Evolutionary conservation across 2,113 vertebrate species (phyloP).

Genomic region (Propithecus coquereli): DNA sequence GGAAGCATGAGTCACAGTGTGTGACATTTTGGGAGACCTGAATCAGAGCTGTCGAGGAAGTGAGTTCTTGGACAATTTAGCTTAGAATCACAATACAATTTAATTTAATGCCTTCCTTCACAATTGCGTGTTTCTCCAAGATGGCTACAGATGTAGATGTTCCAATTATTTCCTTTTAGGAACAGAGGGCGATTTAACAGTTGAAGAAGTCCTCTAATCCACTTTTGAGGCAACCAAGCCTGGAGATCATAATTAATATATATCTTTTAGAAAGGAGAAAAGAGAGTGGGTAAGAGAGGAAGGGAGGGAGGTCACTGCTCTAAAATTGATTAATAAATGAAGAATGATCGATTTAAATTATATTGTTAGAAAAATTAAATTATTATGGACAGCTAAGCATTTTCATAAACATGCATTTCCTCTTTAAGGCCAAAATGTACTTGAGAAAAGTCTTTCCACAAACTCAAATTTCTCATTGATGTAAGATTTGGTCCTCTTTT

Average conservation of each 20-base stretch:
- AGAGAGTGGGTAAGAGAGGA: constrained; percentile 9
- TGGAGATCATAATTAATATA: constrained; percentile 40
- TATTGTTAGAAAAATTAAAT: constrained; percentile 33
- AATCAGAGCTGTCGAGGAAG: constrained; percentile 88
- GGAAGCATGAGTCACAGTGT: constrained; percentile 85
- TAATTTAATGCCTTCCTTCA: constrained; percentile 77
- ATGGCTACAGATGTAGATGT: neutral
- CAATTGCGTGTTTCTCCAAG: constrained; percentile 54
- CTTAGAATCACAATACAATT: constrained; percentile 71
- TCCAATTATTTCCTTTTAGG: constrained; percentile 41
- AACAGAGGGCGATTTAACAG: constrained; percentile 43
- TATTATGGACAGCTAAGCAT: constrained; percentile 14
- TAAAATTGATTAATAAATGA: constrained; percentile 38
- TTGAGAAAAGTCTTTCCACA: constrained; percentile 27
- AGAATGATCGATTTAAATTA: constrained; percentile 27
- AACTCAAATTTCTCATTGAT: constrained; percentile 7
- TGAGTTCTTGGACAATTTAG: constrained; percentile 83
- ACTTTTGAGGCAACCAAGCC: constrained; percentile 9
- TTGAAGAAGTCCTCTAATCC: constrained; percentile 8
- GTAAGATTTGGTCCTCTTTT: constrained; percentile 1
- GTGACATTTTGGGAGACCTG: constrained; percentile 83
- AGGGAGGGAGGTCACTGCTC: neutral
- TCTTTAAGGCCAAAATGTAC: neutral
- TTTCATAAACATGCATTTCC: constrained; percentile 29
- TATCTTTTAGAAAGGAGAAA: constrained; percentile 2